A percentile compares a stretch with the other conserved stretches of the same genome.
Evolutionary conservation across 2,888 invertebrate genomes (phyloP).

Genomic region (Lamellibrachia satsuma): DNA sequence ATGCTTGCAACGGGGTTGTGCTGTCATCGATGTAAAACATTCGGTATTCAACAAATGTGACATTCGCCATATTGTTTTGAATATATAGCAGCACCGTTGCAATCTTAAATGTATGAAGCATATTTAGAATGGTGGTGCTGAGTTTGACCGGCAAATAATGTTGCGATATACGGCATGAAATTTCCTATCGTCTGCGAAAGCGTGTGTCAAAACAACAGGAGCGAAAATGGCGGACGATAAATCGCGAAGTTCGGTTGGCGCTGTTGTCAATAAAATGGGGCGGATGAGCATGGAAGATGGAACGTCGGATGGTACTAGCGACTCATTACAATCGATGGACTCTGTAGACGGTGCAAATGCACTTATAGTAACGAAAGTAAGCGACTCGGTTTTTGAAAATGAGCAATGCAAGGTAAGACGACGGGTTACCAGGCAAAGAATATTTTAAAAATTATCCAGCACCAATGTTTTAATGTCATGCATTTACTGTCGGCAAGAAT

Average conservation of each 20-base stretch:
- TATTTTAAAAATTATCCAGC: no score
- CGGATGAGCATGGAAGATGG: neutral
- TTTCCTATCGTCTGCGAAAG: neutral
- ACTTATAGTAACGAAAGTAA: slow-evolving; percentile 58
- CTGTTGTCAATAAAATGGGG: neutral
- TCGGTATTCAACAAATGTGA: no score
- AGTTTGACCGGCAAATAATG: no score
- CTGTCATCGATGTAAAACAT: no score
- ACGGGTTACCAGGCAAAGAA: neutral
- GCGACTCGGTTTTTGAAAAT: slow-evolving; percentile 51
- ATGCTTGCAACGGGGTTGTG: no score
- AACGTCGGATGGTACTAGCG: neutral
- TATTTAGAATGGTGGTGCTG: no score
- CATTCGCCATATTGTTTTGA: no score
- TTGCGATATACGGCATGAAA: neutral
- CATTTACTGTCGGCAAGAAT: no score
- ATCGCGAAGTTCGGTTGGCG: neutral
- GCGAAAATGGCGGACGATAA: neutral
- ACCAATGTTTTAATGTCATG: no score
- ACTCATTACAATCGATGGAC: neutral
- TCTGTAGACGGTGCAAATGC: slow-evolving; percentile 42
- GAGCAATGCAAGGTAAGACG: slow-evolving; percentile 50
- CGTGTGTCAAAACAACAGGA: neutral
- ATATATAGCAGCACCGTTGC: no score
- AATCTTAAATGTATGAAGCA: no score